Evolutionary conservation across 2,888 invertebrate species (phyloP).

Genomic region (Rhagophthalmus giganteus): DNA sequence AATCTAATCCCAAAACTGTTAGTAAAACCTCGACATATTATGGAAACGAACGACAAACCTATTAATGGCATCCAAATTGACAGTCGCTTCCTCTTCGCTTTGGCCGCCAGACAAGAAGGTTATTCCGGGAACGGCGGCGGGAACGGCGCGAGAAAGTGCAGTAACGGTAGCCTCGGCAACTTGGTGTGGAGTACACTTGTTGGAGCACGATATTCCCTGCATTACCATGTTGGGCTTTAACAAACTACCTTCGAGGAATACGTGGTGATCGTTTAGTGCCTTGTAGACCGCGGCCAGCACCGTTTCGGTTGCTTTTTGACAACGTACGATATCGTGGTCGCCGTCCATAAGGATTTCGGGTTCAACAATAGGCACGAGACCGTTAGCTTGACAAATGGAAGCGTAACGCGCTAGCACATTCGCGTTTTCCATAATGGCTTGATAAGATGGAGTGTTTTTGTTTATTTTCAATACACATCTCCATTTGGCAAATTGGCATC

Average conservation of each 20-base stretch:
- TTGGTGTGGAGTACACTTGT: slow-evolving; percentile 63
- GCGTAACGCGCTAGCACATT: slow-evolving; percentile 67
- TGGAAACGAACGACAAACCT: slow-evolving; percentile 48
- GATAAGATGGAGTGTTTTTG: slow-evolving; percentile 59
- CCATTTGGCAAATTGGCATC: slow-evolving; percentile 69
- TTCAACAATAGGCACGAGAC: slow-evolving; percentile 71
- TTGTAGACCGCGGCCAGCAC: slow-evolving; percentile 92
- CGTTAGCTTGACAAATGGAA: slow-evolving; percentile 62
- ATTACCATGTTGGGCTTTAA: slow-evolving; percentile 96
- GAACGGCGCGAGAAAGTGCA: slow-evolving; percentile 87
- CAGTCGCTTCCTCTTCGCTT: slow-evolving; percentile 93
- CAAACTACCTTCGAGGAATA: slow-evolving; percentile 94
- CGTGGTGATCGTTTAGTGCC: slow-evolving; percentile 92
- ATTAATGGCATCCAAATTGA: slow-evolving; percentile 94
- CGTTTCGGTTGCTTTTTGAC: slow-evolving; percentile 79
- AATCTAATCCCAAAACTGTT: too few species aligned
- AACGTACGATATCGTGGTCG: slow-evolving; percentile 62
- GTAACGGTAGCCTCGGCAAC: slow-evolving; percentile 88
- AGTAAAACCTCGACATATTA: too few species aligned
- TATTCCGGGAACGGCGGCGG: slow-evolving; percentile 90
- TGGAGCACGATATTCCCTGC: slow-evolving; percentile 71
- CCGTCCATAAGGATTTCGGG: slow-evolving; percentile 64
- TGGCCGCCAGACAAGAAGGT: slow-evolving; percentile 97
- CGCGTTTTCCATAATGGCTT: slow-evolving; percentile 63
- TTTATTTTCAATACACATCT: slow-evolving; percentile 63